phyloP scores from a whole-genome alignment of 2,888 invertebrate genomes.

The Osmoderma eremita region DNA sequence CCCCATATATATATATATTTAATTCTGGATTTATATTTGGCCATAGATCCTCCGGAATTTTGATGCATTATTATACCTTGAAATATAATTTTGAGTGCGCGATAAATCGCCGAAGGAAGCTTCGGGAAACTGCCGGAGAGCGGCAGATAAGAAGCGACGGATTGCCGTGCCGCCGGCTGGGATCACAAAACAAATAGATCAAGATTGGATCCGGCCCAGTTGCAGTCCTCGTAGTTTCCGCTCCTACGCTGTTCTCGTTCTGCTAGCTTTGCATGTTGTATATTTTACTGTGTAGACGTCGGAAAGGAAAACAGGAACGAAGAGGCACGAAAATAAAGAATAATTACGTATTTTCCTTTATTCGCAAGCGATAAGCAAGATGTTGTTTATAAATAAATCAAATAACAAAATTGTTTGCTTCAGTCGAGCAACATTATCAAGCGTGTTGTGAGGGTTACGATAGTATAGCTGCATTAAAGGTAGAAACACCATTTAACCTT shows the following conservation, averaged over 20 bases:
- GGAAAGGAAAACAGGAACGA: slow-evolving; percentile 12
- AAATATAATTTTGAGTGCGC: slow-evolving; percentile 62
- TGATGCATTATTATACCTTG: slow-evolving; percentile 65
- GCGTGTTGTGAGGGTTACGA: no score
- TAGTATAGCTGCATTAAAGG: no score
- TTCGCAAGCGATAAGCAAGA: slow-evolving; percentile 62
- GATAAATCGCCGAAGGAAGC: slow-evolving; percentile 53
- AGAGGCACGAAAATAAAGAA: slow-evolving; percentile 32
- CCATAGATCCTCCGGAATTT: slow-evolving; percentile 61
- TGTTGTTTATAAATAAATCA: slow-evolving; percentile 64
- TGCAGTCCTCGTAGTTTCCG: slow-evolving; percentile 36
- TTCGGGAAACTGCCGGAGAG: slow-evolving; percentile 57
- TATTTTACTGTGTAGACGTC: slow-evolving; percentile 47
- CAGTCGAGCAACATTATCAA: no score
- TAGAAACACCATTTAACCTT: no score
- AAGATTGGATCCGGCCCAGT: slow-evolving; percentile 61
- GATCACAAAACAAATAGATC: slow-evolving; percentile 65
- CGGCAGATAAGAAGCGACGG: slow-evolving; percentile 60
- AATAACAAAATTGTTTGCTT: slow-evolving; percentile 45
- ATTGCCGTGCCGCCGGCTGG: slow-evolving; percentile 60
- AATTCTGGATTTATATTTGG: slow-evolving; percentile 64
- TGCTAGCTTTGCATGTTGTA: slow-evolving; percentile 61
- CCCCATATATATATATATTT: slow-evolving; percentile 59
- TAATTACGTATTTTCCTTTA: slow-evolving; percentile 60
- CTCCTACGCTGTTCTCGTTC: slow-evolving; percentile 44